These are phyloP conservation scores for Perca flavescens DNA, from an alignment of 2,113 vertebrate genomes.

Conservation along the genomic window DNA sequence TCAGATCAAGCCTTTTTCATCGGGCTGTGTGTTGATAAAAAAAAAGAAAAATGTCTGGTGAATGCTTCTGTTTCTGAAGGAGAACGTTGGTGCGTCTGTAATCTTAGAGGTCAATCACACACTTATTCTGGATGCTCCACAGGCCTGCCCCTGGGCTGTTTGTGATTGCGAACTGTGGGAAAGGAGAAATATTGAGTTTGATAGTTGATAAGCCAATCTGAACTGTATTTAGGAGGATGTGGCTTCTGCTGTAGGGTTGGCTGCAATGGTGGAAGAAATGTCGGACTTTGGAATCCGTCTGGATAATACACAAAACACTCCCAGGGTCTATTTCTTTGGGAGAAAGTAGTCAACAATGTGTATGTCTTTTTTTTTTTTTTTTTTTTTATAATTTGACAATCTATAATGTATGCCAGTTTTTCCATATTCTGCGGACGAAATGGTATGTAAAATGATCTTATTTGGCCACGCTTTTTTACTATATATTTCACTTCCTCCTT, in stretches of 20 bases:
- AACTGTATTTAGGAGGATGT: neutral
- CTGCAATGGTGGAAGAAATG: neutral
- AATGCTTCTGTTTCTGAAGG: neutral
- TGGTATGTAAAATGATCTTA: neutral
- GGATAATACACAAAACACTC: neutral
- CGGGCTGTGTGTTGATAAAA: constrained; percentile 4
- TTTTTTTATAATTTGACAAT: neutral
- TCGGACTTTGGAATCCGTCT: neutral
- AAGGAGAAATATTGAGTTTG: constrained; percentile 19
- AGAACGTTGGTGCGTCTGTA: constrained; percentile 38
- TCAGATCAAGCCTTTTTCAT: constrained; percentile 20
- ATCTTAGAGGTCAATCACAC: constrained; percentile 45
- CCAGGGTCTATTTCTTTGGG: neutral
- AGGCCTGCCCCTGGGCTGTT: constrained; percentile 28
- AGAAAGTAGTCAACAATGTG: neutral
- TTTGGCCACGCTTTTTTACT: neutral
- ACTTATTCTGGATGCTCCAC: constrained; percentile 22
- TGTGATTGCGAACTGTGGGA: constrained; percentile 31
- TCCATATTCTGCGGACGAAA: neutral
- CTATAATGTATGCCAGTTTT: neutral
- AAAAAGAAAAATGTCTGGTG: neutral
- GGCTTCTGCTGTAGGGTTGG: neutral
- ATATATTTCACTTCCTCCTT: neutral
- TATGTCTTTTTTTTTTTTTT: neutral
- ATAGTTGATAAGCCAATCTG: constrained; percentile 1